These are phyloP conservation scores for Boloria euphrosyne DNA, from an alignment of 2,888 invertebrate species.

Conservation along the genomic window DNA sequence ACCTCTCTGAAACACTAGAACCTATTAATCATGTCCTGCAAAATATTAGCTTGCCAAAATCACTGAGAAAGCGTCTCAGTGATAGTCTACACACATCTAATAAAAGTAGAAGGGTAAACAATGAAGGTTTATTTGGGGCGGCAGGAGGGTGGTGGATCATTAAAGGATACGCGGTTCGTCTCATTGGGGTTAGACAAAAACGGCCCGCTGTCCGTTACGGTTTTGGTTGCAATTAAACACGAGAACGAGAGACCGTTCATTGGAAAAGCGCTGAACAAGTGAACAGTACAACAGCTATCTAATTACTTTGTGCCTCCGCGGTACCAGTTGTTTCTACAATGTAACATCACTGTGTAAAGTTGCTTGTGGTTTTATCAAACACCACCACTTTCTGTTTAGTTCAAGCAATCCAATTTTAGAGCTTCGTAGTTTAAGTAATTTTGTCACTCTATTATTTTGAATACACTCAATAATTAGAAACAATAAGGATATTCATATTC, in stretches of 20 bases:
- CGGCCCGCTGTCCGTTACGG: constrained; percentile 71
- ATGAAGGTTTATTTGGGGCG: constrained; percentile 35
- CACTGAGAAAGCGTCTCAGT: constrained; percentile 16
- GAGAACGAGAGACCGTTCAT: constrained; percentile 62
- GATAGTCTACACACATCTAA: constrained; percentile 36
- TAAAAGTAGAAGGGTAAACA: constrained; percentile 35
- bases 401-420: constrained; percentile 51
- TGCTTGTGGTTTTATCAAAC: constrained; percentile 70
- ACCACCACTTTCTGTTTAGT: constrained; percentile 52
- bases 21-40: neutral
- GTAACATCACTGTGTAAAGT: constrained; percentile 64
- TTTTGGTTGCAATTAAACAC: constrained; percentile 74
- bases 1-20: too few relatives aligned
- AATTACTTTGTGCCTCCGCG: constrained; percentile 70
- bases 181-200: constrained; percentile 70
- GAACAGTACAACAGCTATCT: constrained; percentile 72
- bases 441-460: constrained; percentile 33
- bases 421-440: constrained; percentile 37
- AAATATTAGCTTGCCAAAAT: neutral
- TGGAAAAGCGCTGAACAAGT: constrained; percentile 75
- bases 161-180: constrained; percentile 70
- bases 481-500: neutral
- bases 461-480: constrained; percentile 21
- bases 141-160: constrained; percentile 55
- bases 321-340: constrained; percentile 59